Conservation (phyloP, 2,113 vertebrate species). For the Gallinago paraguaiae region DNA sequence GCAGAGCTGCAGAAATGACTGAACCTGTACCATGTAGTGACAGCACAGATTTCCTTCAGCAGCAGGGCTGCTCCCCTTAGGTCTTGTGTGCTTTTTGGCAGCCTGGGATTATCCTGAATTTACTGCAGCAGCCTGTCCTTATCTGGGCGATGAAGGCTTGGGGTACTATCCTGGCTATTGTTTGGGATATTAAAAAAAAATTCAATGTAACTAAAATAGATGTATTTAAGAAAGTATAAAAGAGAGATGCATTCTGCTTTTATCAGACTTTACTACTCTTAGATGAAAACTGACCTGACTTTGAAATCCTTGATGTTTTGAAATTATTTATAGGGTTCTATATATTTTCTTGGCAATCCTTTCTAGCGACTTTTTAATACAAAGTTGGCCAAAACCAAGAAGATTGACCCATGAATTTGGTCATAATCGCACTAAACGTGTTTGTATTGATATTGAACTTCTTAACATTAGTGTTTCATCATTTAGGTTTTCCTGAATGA, state of each 20-base stretch:
- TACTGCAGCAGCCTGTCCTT: neutral
- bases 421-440: neutral
- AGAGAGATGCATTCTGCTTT: neutral
- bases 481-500: neutral
- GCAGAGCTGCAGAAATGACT: neutral
- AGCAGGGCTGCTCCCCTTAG: neutral
- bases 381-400: neutral
- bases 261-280: neutral
- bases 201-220: neutral
- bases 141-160: neutral
- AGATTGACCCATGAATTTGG: neutral
- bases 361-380: neutral
- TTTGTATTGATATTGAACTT: neutral
- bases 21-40: neutral
- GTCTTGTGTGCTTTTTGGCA: neutral
- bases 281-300: neutral
- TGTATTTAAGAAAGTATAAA: neutral
- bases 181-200: neutral
- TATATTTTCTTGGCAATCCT: neutral
- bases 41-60: neutral
- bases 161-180: neutral
- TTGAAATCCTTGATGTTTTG: neutral
- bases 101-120: neutral
- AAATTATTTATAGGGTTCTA: neutral
- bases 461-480: neutral